Evolutionary conservation across 2,888 invertebrate genomes (phyloP).

Genomic region (Polylopha cassiicola): DNA sequence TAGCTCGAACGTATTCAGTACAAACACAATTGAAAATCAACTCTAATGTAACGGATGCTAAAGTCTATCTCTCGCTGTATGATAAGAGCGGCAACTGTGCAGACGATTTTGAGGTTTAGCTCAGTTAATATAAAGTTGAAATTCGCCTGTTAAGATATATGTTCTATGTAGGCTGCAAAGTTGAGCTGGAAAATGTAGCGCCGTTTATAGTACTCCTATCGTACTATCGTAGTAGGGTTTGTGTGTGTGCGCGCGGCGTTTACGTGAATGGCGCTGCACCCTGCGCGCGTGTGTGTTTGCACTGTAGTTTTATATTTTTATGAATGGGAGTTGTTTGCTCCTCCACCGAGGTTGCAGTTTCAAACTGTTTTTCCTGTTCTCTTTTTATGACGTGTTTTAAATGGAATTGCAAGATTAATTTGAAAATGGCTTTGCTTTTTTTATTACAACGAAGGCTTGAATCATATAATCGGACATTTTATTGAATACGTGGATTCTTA

Average conservation of each 20-base stretch:
- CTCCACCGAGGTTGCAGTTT: slow-evolving; percentile 36
- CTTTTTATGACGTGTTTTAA: slow-evolving; percentile 13
- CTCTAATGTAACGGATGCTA: slow-evolving; percentile 30
- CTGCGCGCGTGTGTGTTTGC: slow-evolving; percentile 25
- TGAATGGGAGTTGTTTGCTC: slow-evolving; percentile 57
- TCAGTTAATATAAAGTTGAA: slow-evolving; percentile 29
- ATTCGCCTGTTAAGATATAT: slow-evolving; percentile 31
- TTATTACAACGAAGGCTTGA: no score
- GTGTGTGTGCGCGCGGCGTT: slow-evolving; percentile 41
- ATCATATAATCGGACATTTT: no score
- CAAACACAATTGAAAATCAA: slow-evolving; percentile 27
- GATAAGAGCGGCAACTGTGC: slow-evolving; percentile 15
- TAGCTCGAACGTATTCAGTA: slow-evolving; percentile 32
- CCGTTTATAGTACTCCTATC: slow-evolving; percentile 70
- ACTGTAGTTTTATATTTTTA: slow-evolving; percentile 45
- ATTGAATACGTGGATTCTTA: no score
- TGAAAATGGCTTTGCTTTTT: slow-evolving; percentile 18
- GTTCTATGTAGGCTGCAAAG: slow-evolving; percentile 43
- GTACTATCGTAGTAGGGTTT: slow-evolving; percentile 62
- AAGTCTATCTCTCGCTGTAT: slow-evolving; percentile 32
- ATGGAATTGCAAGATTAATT: slow-evolving; percentile 10
- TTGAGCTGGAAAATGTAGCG: slow-evolving; percentile 66
- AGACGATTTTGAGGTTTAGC: slow-evolving; percentile 28
- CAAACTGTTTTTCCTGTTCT: not conserved
- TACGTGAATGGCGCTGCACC: slow-evolving; percentile 39